Evolutionary conservation across 2,888 invertebrate species (phyloP).

Genomic region (Perizoma flavofasciatum): DNA sequence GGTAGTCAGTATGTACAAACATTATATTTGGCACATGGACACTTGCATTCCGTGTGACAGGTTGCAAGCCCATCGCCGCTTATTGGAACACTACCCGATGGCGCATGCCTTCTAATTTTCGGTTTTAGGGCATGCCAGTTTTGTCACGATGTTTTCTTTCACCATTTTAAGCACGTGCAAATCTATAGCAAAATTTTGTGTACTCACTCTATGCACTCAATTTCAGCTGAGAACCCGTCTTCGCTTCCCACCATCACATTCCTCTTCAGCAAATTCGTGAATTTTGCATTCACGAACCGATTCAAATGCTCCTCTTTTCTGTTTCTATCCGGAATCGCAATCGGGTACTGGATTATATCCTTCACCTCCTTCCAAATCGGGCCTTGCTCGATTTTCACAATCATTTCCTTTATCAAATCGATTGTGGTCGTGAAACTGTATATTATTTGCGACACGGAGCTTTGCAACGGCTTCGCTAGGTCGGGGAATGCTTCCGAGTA

Average conservation of each 20-base stretch:
- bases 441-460: conserved; percentile 86
- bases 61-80: no score
- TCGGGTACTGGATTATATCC: conserved; percentile 81
- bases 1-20: no score
- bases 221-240: conserved; percentile 46
- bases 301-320: conserved; percentile 66
- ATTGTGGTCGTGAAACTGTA: conserved; percentile 85
- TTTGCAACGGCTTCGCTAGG: conserved; percentile 88
- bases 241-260: conserved; percentile 37
- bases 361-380: conserved; percentile 56
- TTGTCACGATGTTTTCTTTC: no score
- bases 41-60: no score
- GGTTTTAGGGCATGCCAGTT: no score
- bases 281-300: conserved; percentile 67
- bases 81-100: no score
- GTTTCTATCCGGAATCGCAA: conserved; percentile 48
- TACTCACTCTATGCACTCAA: conserved; percentile 80
- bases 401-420: conserved; percentile 77
- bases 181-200: no score
- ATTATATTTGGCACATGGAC: no score
- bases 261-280: conserved; percentile 62
- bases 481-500: conserved; percentile 90
- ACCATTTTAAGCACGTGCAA: no score
- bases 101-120: no score
- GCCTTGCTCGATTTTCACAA: conserved; percentile 63